Evolutionary conservation across 1,140 invertebrate species (phyloP).

Genomic region (Leptonema lineaticorne): DNA sequence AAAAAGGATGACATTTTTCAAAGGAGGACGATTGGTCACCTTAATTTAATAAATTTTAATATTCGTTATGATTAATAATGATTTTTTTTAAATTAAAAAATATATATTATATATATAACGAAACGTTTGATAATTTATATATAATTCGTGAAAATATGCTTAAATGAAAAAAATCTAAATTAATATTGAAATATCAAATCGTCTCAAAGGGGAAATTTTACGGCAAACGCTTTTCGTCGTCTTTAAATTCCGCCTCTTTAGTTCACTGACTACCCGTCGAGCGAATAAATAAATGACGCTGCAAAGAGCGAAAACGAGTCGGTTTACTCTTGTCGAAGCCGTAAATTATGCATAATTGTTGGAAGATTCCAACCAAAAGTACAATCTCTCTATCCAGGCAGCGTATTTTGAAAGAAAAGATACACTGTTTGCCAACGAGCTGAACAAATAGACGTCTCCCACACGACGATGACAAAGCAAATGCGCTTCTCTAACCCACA

Average conservation of each 20-base stretch:
- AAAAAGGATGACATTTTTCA: too few species aligned
- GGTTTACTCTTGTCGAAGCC: slow-evolving; percentile 3
- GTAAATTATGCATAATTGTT: slow-evolving; percentile 28
- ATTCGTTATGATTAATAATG: too few species aligned
- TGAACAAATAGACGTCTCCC: slow-evolving; percentile 7
- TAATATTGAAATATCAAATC: too few species aligned
- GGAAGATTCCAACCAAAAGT: slow-evolving; percentile 14
- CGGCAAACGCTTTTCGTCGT: not conserved
- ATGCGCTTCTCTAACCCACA: slow-evolving; percentile 3
- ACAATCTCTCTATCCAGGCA: slow-evolving; percentile 3
- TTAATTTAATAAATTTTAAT: too few species aligned
- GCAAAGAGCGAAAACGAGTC: not conserved
- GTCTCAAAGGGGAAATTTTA: not conserved
- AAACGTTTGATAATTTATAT: too few species aligned
- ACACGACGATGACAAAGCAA: slow-evolving; percentile 16
- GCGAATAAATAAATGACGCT: not conserved
- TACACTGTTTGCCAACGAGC: slow-evolving; percentile 16
- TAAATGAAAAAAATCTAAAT: too few species aligned
- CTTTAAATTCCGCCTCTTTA: too few species aligned
- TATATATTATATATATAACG: too few species aligned
- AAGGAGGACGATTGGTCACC: too few species aligned
- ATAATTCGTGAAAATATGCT: too few species aligned
- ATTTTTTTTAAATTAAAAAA: too few species aligned
- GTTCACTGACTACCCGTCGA: not conserved
- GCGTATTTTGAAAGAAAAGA: slow-evolving; percentile 17